Percentiles rank a stretch among this genome's conserved stretches.
Conservation (phyloP, 2,797 vertebrate genomes). For the Ataeniobius toweri region DNA sequence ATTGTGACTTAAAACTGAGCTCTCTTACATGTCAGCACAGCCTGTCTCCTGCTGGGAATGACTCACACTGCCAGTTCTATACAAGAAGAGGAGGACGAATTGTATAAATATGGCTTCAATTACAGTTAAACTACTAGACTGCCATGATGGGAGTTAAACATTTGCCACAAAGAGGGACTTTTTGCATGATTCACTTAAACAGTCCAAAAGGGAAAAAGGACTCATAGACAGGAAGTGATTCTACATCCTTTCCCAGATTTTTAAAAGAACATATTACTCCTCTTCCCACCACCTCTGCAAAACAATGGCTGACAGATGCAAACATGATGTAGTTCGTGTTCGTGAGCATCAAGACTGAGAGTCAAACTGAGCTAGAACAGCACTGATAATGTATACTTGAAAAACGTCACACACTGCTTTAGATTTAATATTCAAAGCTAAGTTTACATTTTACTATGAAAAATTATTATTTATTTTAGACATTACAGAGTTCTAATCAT, state of each 20-base stretch:
- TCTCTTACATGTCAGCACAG: slow-evolving; percentile 32
- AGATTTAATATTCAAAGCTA: not conserved
- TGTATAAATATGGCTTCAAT: slow-evolving; percentile 56
- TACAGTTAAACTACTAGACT: slow-evolving; percentile 36
- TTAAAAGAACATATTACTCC: slow-evolving; percentile 22
- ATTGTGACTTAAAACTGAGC: slow-evolving; percentile 39
- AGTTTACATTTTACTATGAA: not conserved
- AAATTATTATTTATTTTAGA: not conserved
- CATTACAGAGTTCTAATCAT: not conserved
- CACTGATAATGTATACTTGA: not conserved
- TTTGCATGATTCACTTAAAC: slow-evolving; percentile 66
- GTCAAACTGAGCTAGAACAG: not conserved
- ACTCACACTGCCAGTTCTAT: slow-evolving; percentile 18
- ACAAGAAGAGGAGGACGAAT: slow-evolving; percentile 9
- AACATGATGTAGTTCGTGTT: not conserved
- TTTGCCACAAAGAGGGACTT: slow-evolving; percentile 54
- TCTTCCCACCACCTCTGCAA: slow-evolving; percentile 43
- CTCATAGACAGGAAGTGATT: slow-evolving; percentile 64
- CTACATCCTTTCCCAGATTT: slow-evolving; percentile 71
- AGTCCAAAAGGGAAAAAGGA: slow-evolving; percentile 54
- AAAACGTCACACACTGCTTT: not conserved
- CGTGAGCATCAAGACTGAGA: not conserved
- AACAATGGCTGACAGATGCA: slow-evolving; percentile 24
- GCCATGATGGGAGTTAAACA: slow-evolving; percentile 31
- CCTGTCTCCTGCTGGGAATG: slow-evolving; percentile 38